Evolutionary conservation across 2,888 invertebrate genomes (phyloP), one percentile per base, ranked within the genome.

Genomic region (Cistogaster globosa): DNA sequence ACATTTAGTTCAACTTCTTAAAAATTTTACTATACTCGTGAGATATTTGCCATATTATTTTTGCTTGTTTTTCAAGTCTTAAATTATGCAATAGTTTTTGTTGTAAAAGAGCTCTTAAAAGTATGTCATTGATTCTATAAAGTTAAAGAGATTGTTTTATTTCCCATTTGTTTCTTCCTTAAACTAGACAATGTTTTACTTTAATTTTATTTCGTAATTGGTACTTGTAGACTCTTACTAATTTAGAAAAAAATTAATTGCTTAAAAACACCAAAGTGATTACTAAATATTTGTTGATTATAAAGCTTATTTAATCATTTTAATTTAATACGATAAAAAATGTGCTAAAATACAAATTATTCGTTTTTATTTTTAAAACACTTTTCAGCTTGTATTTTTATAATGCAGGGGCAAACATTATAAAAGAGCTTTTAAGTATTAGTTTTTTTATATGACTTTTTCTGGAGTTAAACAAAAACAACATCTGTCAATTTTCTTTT

Each of bases 401-500:
- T 80, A 84, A 77, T 80, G 84, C 84, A 72, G 84, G 84, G 80
- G 80, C 80, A 6, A 76, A 80, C 84, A 84, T 84, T 84, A 80
- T 68, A 72, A 74, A 60, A 12, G 76, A 80, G 76, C 53, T 67
- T 71, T 51, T 26, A 20, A 60, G 18, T 48, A 55, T 67, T 51
- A 42, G 26, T 60, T 16, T 58, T 18, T 9, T 22, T 63, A n/a
- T 11, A 38, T 57, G n/a, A 18, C 4, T 42, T 60, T 60, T 67
- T 3, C 9, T 9, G 16, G 11, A 20, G 18, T 62, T 53, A 32
- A 32, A 8, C 6, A 32, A 32, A 32, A 32, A 7, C 22, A 42
- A 42, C 63, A 18, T 62, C 5, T 14, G 38, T 12, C 45, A 45
- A 12, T 12, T 38, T 62, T 22, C 38, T 22, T 57, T n/a, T 48